A percentile compares a stretch with the other conserved stretches of the same genome.
phyloP scores from a whole-genome alignment of 2,797 vertebrate genomes.

The Pangasius djambal region DNA sequence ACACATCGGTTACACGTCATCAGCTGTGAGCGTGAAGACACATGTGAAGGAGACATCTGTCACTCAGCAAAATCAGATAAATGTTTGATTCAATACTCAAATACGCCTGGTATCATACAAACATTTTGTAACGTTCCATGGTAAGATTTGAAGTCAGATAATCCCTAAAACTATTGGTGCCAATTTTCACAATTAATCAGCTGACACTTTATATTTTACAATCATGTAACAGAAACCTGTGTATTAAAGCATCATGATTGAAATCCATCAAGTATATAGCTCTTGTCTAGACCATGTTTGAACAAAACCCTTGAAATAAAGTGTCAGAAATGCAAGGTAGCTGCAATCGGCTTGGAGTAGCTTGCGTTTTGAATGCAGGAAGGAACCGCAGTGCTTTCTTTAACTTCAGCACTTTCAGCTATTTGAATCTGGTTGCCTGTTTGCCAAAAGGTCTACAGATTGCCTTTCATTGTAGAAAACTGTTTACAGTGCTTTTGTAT shows the following conservation, averaged over 20 bases:
- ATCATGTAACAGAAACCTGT: neutral
- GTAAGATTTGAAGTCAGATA: neutral
- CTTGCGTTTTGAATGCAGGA: neutral
- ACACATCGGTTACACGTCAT: neutral
- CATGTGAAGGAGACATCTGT: neutral
- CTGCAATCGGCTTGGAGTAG: neutral
- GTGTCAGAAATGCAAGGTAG: neutral
- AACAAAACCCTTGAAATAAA: neutral
- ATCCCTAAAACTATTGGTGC: neutral
- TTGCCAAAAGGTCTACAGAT: neutral
- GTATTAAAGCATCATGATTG: neutral
- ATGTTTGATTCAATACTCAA: neutral
- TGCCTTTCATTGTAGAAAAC: neutral
- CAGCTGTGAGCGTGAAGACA: neutral
- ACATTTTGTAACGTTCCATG: neutral
- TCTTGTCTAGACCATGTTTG: neutral
- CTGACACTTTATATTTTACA: neutral
- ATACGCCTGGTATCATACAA: neutral
- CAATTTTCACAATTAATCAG: neutral
- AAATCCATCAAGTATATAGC: neutral
- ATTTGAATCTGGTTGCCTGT: conserved; percentile 2
- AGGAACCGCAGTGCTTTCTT: neutral
- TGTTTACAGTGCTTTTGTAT: neutral
- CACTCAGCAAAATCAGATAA: neutral
- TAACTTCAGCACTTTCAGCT: neutral